phyloP scores from a whole-genome alignment of 2,797 vertebrate species.

The Danio aesculapii region DNA sequence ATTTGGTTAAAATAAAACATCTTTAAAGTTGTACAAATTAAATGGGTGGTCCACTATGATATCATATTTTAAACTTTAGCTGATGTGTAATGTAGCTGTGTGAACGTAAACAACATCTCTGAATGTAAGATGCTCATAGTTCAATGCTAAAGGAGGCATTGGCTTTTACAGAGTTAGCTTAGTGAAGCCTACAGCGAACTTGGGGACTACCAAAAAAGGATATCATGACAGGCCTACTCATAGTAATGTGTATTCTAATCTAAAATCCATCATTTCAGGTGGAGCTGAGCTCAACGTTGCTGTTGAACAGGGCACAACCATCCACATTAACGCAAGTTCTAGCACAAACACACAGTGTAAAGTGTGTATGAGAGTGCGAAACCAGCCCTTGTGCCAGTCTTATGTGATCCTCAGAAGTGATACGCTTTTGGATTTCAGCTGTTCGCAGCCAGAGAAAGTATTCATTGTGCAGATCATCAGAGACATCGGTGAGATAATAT shows the following conservation, averaged over 20 bases:
- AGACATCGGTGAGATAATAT: slow-evolving; percentile 67
- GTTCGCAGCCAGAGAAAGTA: slow-evolving; percentile 67
- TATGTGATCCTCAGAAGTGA: slow-evolving; percentile 46
- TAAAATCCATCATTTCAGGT: slow-evolving; percentile 53
- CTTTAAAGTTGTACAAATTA: too few relatives aligned
- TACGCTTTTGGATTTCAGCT: slow-evolving; percentile 65
- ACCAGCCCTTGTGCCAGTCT: slow-evolving; percentile 26
- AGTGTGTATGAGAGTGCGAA: slow-evolving; percentile 60
- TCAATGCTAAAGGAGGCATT: too few relatives aligned
- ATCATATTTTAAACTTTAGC: too few relatives aligned
- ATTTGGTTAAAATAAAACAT: too few relatives aligned
- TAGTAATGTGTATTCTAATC: neutral
- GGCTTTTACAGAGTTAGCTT: too few relatives aligned
- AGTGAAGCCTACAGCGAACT: too few relatives aligned
- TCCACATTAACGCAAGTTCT: slow-evolving; percentile 60
- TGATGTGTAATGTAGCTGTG: too few relatives aligned
- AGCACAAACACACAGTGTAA: slow-evolving; percentile 59
- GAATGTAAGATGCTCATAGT: too few relatives aligned
- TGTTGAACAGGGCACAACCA: slow-evolving; percentile 53
- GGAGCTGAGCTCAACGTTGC: slow-evolving; percentile 52
- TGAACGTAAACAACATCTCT: too few relatives aligned
- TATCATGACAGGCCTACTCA: too few relatives aligned
- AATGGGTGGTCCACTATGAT: too few relatives aligned
- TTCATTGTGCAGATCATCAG: slow-evolving; percentile 70
- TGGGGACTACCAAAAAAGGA: too few relatives aligned